Evolutionary conservation across 2,113 vertebrate species (phyloP), one percentile per base, ranked within the genome.

Genomic region (Aldabrachelys gigantea): DNA sequence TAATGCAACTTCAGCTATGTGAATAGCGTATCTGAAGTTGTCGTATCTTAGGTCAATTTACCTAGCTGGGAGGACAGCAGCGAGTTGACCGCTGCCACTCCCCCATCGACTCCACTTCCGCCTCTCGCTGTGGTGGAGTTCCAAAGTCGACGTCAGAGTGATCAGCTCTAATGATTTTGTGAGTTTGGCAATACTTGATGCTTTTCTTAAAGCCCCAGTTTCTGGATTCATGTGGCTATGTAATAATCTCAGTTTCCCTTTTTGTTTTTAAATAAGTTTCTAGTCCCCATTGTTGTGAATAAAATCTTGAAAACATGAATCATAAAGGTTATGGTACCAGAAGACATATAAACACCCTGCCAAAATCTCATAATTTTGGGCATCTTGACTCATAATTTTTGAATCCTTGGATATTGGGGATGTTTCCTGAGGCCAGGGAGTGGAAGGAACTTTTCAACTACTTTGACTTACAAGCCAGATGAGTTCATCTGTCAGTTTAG

Each of bases 131-230:
- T 2, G 44, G 44, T 47, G 44, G 44, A 47, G 44, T 47, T 47
- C 44, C 44, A 8, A 6, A 47, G 44, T 6, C 8, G 44, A 47
- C 8, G 44, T 47, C 44, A 47, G 44, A 47, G 44, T 6, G 5
- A 47, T 47, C 44, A 47, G 44, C 44, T 47, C 44, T 47, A 8
- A 47, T 47, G 6, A 47, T 47, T 47, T 47, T 47, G 44, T 47
- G 44, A 47, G 44, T 47, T 8, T 47, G 44, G 44, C 44, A 47
- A 47, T 47, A 47, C 69, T 85, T 57, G 24, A 7, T 50, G 8
- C 9, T 91, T 80, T 89, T 84, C 49, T 96, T n/a, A 88, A 24
- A 93, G 29, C 49, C 91, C 91, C 75, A 16, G 12, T 87, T 69
- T 35, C 41, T 85, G 54, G 24, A 24, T 90, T 89, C 6, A 4